Conservation (phyloP, 2,888 invertebrate species). For the Drosophila silvestris region DNA sequence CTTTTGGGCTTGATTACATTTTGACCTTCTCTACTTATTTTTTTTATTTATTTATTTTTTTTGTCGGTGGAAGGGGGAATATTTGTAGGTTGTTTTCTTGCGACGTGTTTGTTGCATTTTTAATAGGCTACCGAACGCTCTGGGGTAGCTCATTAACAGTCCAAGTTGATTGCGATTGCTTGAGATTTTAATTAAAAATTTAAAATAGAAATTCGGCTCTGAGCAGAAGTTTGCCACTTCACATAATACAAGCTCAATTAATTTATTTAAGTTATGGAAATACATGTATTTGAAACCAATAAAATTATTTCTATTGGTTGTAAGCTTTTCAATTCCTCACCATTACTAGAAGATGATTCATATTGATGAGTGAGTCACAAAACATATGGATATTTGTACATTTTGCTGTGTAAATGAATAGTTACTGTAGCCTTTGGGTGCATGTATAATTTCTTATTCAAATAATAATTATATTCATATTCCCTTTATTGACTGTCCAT, state of each 20-base stretch:
- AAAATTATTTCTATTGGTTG: not conserved
- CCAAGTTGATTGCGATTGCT: constrained; percentile 39
- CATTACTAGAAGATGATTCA: not conserved
- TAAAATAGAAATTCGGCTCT: constrained; percentile 1
- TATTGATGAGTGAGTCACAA: not conserved
- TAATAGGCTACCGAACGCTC: constrained; percentile 67
- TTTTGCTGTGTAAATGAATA: not conserved
- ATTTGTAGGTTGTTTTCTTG: constrained; percentile 47
- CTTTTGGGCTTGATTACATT: constrained; percentile 66
- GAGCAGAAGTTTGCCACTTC: not conserved
- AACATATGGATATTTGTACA: not conserved
- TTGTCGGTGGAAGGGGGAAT: not conserved
- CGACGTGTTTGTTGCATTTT: constrained; percentile 75
- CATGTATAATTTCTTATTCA: not conserved
- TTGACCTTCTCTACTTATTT: constrained; percentile 67
- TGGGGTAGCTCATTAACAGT: constrained; percentile 73
- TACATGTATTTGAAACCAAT: not conserved
- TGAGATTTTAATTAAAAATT: constrained; percentile 64
- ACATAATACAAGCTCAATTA: not conserved
- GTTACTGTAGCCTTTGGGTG: rapidly evolving
- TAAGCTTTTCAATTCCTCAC: not conserved
- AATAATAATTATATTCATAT: not conserved
- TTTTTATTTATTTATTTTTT: not conserved
- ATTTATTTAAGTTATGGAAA: not conserved
- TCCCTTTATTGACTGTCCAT: not conserved